Evolutionary conservation across 2,113 vertebrate species (phyloP), one percentile per base, ranked within the genome.

Genomic region (Apus apus): DNA sequence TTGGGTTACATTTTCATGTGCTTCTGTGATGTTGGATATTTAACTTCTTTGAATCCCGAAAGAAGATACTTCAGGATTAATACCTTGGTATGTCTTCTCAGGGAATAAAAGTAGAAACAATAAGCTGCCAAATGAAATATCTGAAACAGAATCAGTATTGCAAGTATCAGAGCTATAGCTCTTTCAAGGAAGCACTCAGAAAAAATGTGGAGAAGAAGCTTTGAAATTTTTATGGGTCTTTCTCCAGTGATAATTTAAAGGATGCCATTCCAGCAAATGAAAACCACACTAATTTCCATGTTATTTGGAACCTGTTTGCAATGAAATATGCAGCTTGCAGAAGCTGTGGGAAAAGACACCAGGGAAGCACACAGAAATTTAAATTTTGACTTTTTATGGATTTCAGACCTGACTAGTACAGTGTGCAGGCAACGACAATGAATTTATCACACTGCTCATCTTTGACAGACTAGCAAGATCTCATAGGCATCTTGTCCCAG

Each of bases 81-180:
- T 84, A 87, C 32, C 13, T 46, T 15, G 22, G 25, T 92, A 53
- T 61, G 40, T 72, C 80, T 87, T 96, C 74, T 73, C 29, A 36
- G 62, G n/a, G 58, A 84, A 78, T 73, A 93, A 77, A 75, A 84
- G 48, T 21, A 66, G 16, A 32, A 90, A 79, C 51, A 64, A 60
- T 82, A 64, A 89, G 8, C 43, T 90, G 46, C 36, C 45, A 86
- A n/a, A 45, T 57, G 54, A 94, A 87, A 90, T 96, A 88, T 84
- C 32, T 90, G 53, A 93, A 94, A 95, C n/a, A 74, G 73, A 94
- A 77, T 87, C 64, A 78, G 48, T 57, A 75, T 54, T 71, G 14
- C 17, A 81, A 81, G 43, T 78, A 62, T 62, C 27, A 93, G 29
- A 83, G 16, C 30, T 87, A 48, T 45, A 25, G 6, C 26, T 82